phyloP scores from a whole-genome alignment of 2,113 vertebrate genomes.

The Corythoichthys intestinalis region DNA sequence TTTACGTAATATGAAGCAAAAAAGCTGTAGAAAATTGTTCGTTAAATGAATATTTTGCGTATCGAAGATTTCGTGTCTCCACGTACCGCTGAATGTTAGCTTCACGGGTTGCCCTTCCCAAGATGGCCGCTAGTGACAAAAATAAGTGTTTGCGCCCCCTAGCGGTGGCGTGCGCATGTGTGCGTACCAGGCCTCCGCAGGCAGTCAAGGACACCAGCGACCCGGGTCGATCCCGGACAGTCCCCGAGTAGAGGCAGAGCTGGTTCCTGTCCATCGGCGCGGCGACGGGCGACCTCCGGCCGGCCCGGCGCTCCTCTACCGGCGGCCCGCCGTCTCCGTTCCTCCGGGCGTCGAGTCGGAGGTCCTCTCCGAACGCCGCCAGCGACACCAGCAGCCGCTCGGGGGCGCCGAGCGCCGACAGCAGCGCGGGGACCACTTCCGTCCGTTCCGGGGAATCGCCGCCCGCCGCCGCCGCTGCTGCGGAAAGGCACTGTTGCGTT shows the following conservation, averaged over 20 bases:
- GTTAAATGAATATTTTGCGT: no score
- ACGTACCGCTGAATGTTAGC: no score
- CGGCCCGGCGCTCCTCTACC: slow-evolving; percentile 77
- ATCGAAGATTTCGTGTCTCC: no score
- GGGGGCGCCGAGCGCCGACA: slow-evolving; percentile 60
- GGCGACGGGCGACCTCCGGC: slow-evolving; percentile 26
- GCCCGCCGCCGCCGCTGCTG: neutral
- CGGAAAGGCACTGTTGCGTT: slow-evolving; percentile 33
- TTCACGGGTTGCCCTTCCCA: no score
- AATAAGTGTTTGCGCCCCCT: no score
- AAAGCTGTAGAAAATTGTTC: no score
- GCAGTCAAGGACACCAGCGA: slow-evolving; percentile 84
- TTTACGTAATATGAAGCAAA: no score
- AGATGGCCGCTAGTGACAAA: no score
- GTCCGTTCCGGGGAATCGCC: slow-evolving; percentile 59
- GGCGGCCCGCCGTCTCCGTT: slow-evolving; percentile 75
- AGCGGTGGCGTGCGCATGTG: neutral
- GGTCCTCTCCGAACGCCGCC: slow-evolving; percentile 77
- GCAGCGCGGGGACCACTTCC: slow-evolving; percentile 79
- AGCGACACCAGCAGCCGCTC: slow-evolving; percentile 77
- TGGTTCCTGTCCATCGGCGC: slow-evolving; percentile 40
- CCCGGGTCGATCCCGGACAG: slow-evolving; percentile 77
- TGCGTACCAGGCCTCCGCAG: slow-evolving; percentile 86
- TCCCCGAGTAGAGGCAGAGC: slow-evolving; percentile 87
- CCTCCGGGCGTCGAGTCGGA: slow-evolving; percentile 79